Evolutionary conservation across 2,113 vertebrate genomes (phyloP), one percentile per base, ranked within the genome.

Genomic region (Oenanthe oenanthe): DNA sequence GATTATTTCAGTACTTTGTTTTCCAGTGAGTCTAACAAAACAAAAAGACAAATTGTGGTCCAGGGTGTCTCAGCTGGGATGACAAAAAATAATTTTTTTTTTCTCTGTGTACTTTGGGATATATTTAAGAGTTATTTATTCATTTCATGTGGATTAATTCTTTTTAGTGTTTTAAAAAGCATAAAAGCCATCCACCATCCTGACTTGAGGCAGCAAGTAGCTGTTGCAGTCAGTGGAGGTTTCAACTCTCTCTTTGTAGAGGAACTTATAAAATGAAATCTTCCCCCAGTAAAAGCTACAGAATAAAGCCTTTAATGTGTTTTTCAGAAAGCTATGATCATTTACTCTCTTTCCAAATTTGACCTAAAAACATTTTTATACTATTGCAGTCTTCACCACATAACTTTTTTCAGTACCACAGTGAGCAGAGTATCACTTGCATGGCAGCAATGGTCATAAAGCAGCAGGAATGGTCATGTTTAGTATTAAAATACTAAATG

Each of bases 81-180:
- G 60, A 51, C 6, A 57, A 25, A 53, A 80, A 40, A 36, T 36
- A 36, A 36, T 36, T 36, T 7, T 77, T 50, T 50, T 47, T 28
- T 45, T 10, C n/a, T 45, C 7, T 9, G 2, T 0, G 0, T 60
- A 21, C 16, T 60, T 20, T 13, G n/a, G 18, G 42, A 3, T 58
- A 6, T 38, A 13, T 36, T 79, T 58, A 65, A 51, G 40, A 47
- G 6, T 43, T 61, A 22, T 14, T 17, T 58, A 51, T 45, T 24
- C 3, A 29, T 57, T 70, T 32, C 18, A 2, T 5, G 7, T 28
- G 25, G n/a, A 83, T 3, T 19, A 31, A 54, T 72, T 47, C 7
- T 31, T 47, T 47, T 40, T 34, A 32, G 21, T 54, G 5, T 24
- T 72, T 80, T 9, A n/a, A 45, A 83, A 56, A 4, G 17, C 17